Conservation (phyloP, 2,888 invertebrate genomes). For the Parascotia fuliginaria region DNA sequence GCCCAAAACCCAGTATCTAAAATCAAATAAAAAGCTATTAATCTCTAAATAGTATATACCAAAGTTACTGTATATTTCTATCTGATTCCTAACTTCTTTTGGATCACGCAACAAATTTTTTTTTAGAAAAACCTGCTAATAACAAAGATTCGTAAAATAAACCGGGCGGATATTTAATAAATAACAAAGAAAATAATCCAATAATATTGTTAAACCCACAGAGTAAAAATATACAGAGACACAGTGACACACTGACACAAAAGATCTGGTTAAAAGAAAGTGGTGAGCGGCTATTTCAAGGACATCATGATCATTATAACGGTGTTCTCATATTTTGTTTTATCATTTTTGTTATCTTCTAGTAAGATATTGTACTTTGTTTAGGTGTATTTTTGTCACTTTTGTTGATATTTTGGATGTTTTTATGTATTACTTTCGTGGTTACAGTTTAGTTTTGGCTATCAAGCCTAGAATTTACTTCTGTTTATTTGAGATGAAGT, state of each 20-base stretch:
- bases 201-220: conserved; percentile 3
- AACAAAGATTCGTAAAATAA: too few species aligned
- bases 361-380: background rate
- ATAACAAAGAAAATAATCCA: background rate
- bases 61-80: too few species aligned
- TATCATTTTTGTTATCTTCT: background rate
- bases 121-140: too few species aligned
- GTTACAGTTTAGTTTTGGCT: background rate
- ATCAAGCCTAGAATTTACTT: background rate
- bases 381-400: background rate
- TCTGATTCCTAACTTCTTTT: too few species aligned
- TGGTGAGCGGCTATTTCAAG: conserved; percentile 29
- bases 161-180: too few species aligned
- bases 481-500: background rate
- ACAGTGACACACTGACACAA: conserved; percentile 40
- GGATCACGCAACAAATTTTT: too few species aligned
- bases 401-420: too few species aligned
- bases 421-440: background rate
- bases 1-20: too few species aligned
- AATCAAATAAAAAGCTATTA: too few species aligned
- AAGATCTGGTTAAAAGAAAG: conserved; percentile 41
- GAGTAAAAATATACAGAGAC: conserved; percentile 10
- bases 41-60: too few species aligned
- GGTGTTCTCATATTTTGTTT: conserved; percentile 5
- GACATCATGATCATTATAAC: conserved; percentile 20